phyloP scores from a whole-genome alignment of 2,888 invertebrate species.

The Macrosiphum euphorbiae region DNA sequence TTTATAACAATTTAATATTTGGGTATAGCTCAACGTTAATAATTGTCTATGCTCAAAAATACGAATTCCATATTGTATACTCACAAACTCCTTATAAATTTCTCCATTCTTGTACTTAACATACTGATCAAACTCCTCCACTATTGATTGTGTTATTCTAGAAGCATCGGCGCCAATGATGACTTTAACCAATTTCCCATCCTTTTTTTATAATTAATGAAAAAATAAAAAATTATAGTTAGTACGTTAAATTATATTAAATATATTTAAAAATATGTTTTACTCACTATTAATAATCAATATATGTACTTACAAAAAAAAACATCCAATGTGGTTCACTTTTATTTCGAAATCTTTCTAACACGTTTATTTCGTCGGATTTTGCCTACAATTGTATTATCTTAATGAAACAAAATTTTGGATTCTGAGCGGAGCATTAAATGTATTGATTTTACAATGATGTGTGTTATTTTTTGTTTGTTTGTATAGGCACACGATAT shows the following conservation, averaged over 20 bases:
- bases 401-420: neutral
- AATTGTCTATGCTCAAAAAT: neutral
- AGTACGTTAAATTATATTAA: neutral
- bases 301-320: slow-evolving; percentile 76
- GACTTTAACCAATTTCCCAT: slow-evolving; percentile 81
- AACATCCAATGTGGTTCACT: slow-evolving; percentile 95
- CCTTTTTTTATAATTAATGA: slow-evolving; percentile 71
- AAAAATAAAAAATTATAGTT: neutral
- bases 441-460: too few species aligned
- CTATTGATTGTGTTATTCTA: slow-evolving; percentile 77
- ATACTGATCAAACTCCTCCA: slow-evolving; percentile 80
- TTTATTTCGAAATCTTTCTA: slow-evolving; percentile 83
- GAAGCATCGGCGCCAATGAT: slow-evolving; percentile 89
- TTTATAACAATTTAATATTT: neutral
- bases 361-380: slow-evolving; percentile 80
- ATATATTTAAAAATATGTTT: neutral
- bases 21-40: neutral
- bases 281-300: neutral
- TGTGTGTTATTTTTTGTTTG: too few species aligned
- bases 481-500: too few species aligned
- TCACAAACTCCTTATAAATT: slow-evolving; percentile 72
- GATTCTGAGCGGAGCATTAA: neutral
- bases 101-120: slow-evolving; percentile 75
- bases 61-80: slow-evolving; percentile 67
- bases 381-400: slow-evolving; percentile 77